These are phyloP conservation scores for Melanotaenia nigrans DNA, from an alignment of 2,797 vertebrate species.

Conservation along the genomic window DNA sequence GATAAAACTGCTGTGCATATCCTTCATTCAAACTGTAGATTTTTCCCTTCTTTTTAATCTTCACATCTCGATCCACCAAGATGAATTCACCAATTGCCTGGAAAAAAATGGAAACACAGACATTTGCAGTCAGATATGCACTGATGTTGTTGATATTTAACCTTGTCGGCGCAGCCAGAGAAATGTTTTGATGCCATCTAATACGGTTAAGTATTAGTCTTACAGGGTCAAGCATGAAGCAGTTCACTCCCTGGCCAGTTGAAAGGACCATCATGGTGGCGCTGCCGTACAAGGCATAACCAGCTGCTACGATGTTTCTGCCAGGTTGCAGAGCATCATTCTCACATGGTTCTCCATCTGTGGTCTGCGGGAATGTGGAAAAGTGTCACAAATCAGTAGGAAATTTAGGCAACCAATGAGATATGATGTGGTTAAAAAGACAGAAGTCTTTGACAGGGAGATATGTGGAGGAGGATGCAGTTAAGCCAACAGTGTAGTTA, in stretches of 20 bases:
- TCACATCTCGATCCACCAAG: constrained; percentile 90
- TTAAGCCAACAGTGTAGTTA: background rate
- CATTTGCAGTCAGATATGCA: background rate
- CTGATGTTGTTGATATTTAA: background rate
- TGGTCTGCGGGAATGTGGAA: constrained; percentile 68
- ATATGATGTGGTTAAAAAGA: background rate
- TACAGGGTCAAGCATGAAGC: constrained; percentile 98
- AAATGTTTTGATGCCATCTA: background rate
- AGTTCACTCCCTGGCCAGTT: constrained; percentile 91
- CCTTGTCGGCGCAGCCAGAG: no score
- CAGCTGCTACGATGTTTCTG: constrained; percentile 92
- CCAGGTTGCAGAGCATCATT: constrained; percentile 92
- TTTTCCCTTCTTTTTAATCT: constrained; percentile 94
- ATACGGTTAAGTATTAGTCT: constrained; percentile 28
- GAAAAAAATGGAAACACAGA: background rate
- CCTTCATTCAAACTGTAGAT: constrained; percentile 98
- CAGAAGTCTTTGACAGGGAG: background rate
- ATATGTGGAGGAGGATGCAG: background rate
- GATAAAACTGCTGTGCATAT: constrained; percentile 92
- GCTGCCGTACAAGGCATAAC: constrained; percentile 95
- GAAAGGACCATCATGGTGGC: constrained; percentile 97
- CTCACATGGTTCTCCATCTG: constrained; percentile 85
- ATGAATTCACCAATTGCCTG: constrained; percentile 98
- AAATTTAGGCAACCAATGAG: background rate
- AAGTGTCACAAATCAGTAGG: background rate